A percentile compares a stretch with the other conserved stretches of the same genome.
Evolutionary conservation across 2,113 vertebrate genomes (phyloP).

Genomic region (Phrynocephalus versicolor): DNA sequence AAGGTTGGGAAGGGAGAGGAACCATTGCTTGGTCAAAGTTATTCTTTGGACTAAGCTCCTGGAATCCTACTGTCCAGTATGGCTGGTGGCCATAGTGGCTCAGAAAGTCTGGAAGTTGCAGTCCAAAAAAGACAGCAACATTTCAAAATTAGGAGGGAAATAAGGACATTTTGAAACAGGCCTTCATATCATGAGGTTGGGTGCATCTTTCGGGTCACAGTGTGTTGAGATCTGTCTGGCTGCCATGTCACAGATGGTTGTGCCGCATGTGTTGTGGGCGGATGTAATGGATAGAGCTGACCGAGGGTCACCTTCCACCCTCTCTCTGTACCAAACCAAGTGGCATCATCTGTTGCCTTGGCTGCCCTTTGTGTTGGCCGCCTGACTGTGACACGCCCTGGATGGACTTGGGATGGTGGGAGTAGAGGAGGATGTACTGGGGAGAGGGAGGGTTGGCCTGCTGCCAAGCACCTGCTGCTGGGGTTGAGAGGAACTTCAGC

Average conservation of each 20-base stretch:
- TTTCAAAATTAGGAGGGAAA: neutral
- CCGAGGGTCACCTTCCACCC: conserved; percentile 20
- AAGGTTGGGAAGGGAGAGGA: neutral
- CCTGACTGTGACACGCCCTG: conserved; percentile 28
- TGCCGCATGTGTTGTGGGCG: neutral
- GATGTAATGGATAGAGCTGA: conserved; percentile 22
- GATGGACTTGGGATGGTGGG: conserved; percentile 7
- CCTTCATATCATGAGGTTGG: neutral
- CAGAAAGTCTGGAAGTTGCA: neutral
- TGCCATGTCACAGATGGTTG: conserved; percentile 14
- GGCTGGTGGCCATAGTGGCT: neutral
- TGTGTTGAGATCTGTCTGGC: neutral
- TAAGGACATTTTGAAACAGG: neutral
- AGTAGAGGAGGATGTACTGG: neutral
- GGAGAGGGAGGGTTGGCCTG: conserved; percentile 10
- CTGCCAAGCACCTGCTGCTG: conserved; percentile 28
- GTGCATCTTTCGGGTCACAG: neutral
- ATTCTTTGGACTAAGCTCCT: neutral
- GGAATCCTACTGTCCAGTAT: too few species aligned
- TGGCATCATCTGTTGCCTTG: conserved; percentile 26
- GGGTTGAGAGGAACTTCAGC: neutral
- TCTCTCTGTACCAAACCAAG: neutral
- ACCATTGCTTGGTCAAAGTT: neutral
- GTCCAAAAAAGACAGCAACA: too few species aligned
- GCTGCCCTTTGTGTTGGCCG: conserved; percentile 18